Evolutionary conservation across 2,797 vertebrate species (phyloP), one percentile per base, ranked within the genome.

Genomic region (Pseudopleuronectes americanus): DNA sequence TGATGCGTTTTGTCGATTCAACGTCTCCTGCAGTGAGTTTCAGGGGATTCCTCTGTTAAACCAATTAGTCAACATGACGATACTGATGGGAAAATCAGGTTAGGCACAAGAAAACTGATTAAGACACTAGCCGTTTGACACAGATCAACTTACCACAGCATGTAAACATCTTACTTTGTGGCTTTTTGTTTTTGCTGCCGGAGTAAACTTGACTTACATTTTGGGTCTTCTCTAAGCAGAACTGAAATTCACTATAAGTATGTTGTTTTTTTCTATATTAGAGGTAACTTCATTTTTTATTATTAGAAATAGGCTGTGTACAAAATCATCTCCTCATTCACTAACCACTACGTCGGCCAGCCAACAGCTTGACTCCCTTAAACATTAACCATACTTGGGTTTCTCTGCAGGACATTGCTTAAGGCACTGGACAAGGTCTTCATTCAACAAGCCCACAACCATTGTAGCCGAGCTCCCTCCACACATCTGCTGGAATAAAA

Each of bases 41-140:
- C 43, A 58, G 16, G 41, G 26, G 63, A 73, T 76, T 73, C 53
- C 53, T 28, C 19, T 69, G 48, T 74, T 26, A 72, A 84, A 73
- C 74, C 58, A 56, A 57, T 74, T 61, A 28, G 28, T 68, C 54
- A 70, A 52, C 52, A 52, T 14, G 16, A 22, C 13, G 31, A 59
- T 56, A 51, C 16, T 51, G 48, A 23, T 73, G 28, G 52, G 51
- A 60, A 51, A 21, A 60, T 45, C 31, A 17, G 41, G 24, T 48
- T 56, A 45, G 52, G n/a, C 21, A 17, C 12, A 19, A 22, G 51
- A 65, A 75, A 71, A 41, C 23, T 13, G 54, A 76, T 61, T 38
- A 38, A 49, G 68, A 73, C 28, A 65, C 38, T 57, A 69, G 17
- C 31, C n/a, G n/a, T 57, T 33, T 8, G 28, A 74, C 22, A 41